phyloP scores from a whole-genome alignment of 2,888 invertebrate species.

The Drosophila prolongata region DNA sequence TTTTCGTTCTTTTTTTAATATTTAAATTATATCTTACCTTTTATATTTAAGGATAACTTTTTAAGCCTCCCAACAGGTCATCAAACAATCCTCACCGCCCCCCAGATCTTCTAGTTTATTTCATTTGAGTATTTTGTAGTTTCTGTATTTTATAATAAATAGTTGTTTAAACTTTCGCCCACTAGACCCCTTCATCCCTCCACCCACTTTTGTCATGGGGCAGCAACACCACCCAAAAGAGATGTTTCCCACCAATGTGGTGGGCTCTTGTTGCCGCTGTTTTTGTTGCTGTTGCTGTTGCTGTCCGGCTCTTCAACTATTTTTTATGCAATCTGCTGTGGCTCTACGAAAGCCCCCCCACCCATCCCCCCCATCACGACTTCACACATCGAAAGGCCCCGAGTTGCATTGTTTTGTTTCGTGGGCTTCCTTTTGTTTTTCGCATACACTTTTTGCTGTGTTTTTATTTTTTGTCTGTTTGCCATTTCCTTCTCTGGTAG shows the following conservation, averaged over 20 bases:
- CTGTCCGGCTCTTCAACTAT: constrained; percentile 64
- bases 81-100: not conserved
- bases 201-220: constrained; percentile 2
- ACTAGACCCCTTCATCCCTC: constrained; percentile 2
- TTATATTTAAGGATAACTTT: not conserved
- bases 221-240: constrained; percentile 39
- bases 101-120: constrained; percentile 14
- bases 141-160: constrained; percentile 77
- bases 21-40: not conserved
- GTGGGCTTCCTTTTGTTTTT: constrained; percentile 42
- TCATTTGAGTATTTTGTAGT: constrained; percentile 49
- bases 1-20: not conserved
- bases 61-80: not conserved
- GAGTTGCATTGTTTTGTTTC: constrained; percentile 37
- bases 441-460: constrained; percentile 32
- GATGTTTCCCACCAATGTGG: constrained; percentile 79
- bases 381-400: constrained; percentile 29
- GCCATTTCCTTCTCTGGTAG: constrained; percentile 52
- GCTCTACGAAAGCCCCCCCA: constrained; percentile 15
- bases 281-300: constrained; percentile 18
- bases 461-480: constrained; percentile 57
- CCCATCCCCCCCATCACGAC: no score
- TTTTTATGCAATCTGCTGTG: constrained; percentile 69
- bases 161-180: constrained; percentile 77
- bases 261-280: constrained; percentile 52